Evolutionary conservation across 35 echinoderm and acorn worm species (phyloP).

Genomic region (Heliocidaris erythrogramma): DNA sequence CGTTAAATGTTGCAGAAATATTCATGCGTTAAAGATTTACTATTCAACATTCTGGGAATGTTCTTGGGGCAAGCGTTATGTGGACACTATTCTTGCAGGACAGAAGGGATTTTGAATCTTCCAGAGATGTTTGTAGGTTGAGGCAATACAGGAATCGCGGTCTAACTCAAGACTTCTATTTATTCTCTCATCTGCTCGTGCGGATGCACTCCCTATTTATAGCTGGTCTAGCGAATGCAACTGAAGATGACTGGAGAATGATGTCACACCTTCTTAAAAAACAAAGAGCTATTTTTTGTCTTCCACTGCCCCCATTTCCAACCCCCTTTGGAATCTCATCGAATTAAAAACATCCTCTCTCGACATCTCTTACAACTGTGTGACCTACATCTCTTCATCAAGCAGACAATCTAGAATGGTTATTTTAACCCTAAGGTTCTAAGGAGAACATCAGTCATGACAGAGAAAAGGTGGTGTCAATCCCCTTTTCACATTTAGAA

Average conservation of each 20-base stretch:
- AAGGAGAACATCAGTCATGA: background rate
- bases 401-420: background rate
- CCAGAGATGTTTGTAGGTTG: background rate
- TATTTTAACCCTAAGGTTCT: background rate
- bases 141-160: background rate
- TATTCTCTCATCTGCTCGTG: background rate
- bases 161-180: background rate
- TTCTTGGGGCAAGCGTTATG: no score
- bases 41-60: no score
- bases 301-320: background rate
- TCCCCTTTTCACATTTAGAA: background rate
- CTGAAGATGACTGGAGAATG: background rate
- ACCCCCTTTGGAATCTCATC: background rate
- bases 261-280: slow-evolving; percentile 8
- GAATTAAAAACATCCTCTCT: background rate
- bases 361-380: background rate
- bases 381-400: background rate
- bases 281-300: background rate
- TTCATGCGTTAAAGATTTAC: no score
- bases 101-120: background rate
- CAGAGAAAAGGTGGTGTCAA: background rate
- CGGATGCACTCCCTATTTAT: background rate
- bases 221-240: background rate
- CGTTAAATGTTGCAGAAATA: no score
- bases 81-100: no score